Evolutionary conservation across 2,113 vertebrate species (phyloP).

Genomic region (Gadus chalcogrammus): DNA sequence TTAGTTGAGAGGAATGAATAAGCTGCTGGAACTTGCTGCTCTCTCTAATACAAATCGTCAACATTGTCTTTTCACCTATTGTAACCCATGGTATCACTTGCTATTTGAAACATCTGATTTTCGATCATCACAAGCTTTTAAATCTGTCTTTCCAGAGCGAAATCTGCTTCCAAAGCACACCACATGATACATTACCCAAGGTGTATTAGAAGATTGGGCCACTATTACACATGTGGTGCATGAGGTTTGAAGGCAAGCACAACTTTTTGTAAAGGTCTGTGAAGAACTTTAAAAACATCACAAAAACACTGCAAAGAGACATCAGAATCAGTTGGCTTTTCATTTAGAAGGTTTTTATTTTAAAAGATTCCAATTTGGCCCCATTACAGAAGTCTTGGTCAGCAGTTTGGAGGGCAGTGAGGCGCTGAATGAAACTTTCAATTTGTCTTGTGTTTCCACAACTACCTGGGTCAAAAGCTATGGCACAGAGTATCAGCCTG

Average conservation of each 20-base stretch:
- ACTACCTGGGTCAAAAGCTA: no score
- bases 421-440: no score
- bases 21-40: background rate
- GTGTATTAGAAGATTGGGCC: background rate
- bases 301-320: no score
- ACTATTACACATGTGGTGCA: background rate
- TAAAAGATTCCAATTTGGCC: no score
- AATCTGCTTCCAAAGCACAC: constrained; percentile 11
- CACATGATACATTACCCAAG: constrained; percentile 14
- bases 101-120: constrained; percentile 10
- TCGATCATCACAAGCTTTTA: constrained; percentile 13
- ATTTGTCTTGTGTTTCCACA: no score
- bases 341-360: no score
- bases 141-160: background rate
- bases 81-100: constrained; percentile 5
- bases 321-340: no score
- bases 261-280: constrained; percentile 1
- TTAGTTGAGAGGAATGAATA: background rate
- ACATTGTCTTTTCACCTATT: background rate
- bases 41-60: constrained; percentile 2
- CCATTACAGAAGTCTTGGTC: no score
- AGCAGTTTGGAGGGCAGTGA: no score
- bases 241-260: background rate
- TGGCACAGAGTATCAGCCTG: no score
- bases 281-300: background rate